A percentile compares a stretch with the other conserved stretches of the same genome.
These are phyloP conservation scores for Lasiurus cinereus DNA, from an alignment of 2,113 vertebrate genomes.

Conservation along the genomic window DNA sequence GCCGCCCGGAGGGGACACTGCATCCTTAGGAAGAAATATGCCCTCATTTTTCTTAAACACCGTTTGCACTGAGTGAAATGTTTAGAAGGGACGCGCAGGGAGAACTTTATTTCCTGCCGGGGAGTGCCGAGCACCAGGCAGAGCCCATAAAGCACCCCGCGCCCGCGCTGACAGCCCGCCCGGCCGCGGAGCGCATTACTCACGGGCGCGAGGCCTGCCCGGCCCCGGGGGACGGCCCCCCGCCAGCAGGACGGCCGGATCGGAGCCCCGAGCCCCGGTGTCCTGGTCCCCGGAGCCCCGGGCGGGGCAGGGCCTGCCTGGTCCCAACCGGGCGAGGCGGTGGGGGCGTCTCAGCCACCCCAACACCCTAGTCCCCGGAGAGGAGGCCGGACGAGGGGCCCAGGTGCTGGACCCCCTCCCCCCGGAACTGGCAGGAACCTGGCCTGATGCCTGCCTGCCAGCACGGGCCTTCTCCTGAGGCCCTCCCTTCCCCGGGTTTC, in stretches of 20 bases:
- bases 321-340: not conserved
- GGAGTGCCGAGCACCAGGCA: conserved; percentile 99
- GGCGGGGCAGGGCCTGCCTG: not conserved
- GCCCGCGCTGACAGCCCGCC: conserved; percentile 93
- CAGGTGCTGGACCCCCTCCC: not conserved
- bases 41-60: conserved; percentile 97
- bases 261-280: not conserved
- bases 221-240: conserved; percentile 49
- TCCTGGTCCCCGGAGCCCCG: not conserved
- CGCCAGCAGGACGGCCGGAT: not conserved
- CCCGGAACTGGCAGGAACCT: conserved; percentile 81
- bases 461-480: conserved; percentile 76
- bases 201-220: conserved; percentile 84
- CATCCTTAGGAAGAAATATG: conserved; percentile 96
- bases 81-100: conserved; percentile 97
- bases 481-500: conserved; percentile 89
- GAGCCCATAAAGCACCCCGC: conserved; percentile 96
- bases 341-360: not conserved
- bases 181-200: conserved; percentile 94
- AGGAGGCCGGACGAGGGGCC: conserved; percentile 24
- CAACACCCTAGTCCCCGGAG: not conserved
- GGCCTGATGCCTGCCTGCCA: conserved; percentile 87
- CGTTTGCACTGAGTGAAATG: conserved; percentile 99
- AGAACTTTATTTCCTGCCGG: conserved; percentile 99
- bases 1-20: conserved; percentile 91